phyloP scores from a whole-genome alignment of 2,113 vertebrate genomes.

The Toxostoma redivivum region DNA sequence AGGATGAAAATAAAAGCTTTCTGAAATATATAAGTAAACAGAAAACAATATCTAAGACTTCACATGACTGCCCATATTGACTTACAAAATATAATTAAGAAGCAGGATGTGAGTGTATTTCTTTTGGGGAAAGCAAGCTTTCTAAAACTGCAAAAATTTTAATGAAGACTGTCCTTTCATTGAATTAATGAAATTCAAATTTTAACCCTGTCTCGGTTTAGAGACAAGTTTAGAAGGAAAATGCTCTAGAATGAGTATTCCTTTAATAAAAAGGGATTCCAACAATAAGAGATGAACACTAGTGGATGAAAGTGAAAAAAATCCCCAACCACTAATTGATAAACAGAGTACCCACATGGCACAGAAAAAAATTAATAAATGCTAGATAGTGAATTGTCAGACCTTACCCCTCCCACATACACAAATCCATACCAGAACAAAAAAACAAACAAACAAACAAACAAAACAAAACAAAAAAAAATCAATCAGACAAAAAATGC shows the following conservation, averaged over 20 bases:
- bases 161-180: background rate
- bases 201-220: background rate
- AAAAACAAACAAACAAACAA: no score
- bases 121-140: background rate
- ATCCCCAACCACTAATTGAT: fast-evolving
- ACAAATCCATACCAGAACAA: no score
- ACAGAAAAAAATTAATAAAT: background rate
- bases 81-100: background rate
- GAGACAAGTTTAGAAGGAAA: background rate
- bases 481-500: no score
- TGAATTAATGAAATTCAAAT: background rate
- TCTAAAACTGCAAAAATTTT: background rate
- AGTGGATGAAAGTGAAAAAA: background rate
- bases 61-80: background rate
- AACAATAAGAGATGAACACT: background rate
- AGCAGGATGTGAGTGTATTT: background rate
- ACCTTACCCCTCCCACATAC: no score
- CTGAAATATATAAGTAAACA: background rate
- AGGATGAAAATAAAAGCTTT: background rate
- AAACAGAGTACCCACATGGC: background rate
- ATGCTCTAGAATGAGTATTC: background rate
- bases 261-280: background rate
- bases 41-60: background rate
- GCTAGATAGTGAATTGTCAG: no score
- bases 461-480: no score